Conservation (phyloP, 2,797 vertebrate species). For the Sebastiscus albofasciatus region DNA sequence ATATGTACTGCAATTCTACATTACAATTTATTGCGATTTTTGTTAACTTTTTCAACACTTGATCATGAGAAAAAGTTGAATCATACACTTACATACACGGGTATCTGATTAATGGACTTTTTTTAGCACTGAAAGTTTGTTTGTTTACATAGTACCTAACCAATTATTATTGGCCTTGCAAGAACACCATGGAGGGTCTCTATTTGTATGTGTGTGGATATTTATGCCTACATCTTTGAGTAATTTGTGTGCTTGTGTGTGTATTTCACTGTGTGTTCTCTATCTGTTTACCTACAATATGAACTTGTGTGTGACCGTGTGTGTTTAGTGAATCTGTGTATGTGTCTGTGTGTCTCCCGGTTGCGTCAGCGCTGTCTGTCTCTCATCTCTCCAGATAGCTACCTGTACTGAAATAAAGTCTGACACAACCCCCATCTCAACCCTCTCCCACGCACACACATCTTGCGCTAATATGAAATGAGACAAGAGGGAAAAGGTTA, state of each 20-base stretch:
- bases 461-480: background rate
- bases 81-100: no score
- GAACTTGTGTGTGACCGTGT: slow-evolving; percentile 2
- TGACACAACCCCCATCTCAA: slow-evolving; percentile 39
- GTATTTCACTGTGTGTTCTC: background rate
- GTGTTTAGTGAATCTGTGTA: slow-evolving; percentile 24
- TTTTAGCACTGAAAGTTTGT: no score
- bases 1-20: no score
- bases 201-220: background rate
- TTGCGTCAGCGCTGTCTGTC: slow-evolving; percentile 68
- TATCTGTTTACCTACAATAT: background rate
- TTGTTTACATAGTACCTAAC: no score
- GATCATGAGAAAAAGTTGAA: no score
- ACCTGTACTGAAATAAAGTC: slow-evolving; percentile 29
- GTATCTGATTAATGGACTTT: no score
- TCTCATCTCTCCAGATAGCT: slow-evolving; percentile 45
- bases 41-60: no score
- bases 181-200: background rate
- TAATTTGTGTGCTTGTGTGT: background rate
- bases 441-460: background rate
- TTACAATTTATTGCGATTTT: no score
- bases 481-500: background rate
- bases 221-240: background rate
- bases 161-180: background rate
- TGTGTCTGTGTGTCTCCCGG: slow-evolving; percentile 52